Percentiles rank a stretch among this genome's conserved stretches.
phyloP scores from a whole-genome alignment of 1,140 invertebrate genomes.

The Mycetomoellerius zeteki region DNA sequence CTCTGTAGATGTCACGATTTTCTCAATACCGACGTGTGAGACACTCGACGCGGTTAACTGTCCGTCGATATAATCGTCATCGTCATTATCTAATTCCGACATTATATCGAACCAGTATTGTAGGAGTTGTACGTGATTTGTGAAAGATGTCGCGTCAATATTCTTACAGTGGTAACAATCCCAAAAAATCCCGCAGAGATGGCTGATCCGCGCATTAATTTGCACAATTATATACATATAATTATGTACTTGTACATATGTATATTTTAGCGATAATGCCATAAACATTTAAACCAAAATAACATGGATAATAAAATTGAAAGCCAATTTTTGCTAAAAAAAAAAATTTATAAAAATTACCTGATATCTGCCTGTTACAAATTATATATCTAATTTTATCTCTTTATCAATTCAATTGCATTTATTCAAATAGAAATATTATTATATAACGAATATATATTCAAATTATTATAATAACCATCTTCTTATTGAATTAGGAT shows the following conservation, averaged over 20 bases:
- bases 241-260: not conserved
- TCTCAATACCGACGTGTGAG: not conserved
- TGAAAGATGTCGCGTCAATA: constrained; percentile 18
- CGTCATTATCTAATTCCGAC: not conserved
- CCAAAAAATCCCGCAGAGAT: not conserved
- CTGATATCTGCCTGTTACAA: not conserved
- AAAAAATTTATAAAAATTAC: not conserved
- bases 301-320: not conserved
- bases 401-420: not conserved
- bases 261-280: not conserved
- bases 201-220: not conserved
- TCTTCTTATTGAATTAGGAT: not conserved
- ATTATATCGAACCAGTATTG: not conserved
- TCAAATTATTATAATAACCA: not conserved
- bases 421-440: not conserved
- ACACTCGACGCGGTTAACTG: not conserved
- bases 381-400: too few relatives aligned
- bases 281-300: not conserved
- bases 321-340: not conserved
- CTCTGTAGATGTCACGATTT: not conserved
- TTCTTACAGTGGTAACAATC: not conserved
- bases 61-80: not conserved
- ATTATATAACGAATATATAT: not conserved
- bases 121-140: not conserved
- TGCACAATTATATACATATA: not conserved